phyloP scores from a whole-genome alignment of 2,888 invertebrate genomes.

The Xestobium rufovillosum region DNA sequence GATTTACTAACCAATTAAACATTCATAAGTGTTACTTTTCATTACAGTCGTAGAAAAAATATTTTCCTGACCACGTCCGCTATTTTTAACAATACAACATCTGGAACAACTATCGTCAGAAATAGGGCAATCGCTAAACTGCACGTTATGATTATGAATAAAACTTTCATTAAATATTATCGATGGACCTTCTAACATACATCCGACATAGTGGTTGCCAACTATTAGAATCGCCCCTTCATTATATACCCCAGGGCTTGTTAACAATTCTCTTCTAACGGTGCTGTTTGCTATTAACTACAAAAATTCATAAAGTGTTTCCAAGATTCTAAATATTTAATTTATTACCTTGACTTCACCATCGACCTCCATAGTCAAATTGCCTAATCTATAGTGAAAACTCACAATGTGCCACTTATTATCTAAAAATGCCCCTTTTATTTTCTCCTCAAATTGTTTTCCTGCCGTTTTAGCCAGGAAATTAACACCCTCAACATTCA shows the following conservation, averaged over 20 bases:
- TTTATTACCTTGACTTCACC: slow-evolving; percentile 52
- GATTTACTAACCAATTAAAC: too few relatives aligned
- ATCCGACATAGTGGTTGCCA: slow-evolving; percentile 75
- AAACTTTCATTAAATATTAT: slow-evolving; percentile 63
- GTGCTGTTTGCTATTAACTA: slow-evolving; percentile 72
- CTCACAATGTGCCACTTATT: slow-evolving; percentile 76
- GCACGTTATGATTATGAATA: slow-evolving; percentile 56
- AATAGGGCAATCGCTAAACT: slow-evolving; percentile 70
- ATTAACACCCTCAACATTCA: slow-evolving; percentile 43
- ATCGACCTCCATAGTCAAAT: slow-evolving; percentile 49
- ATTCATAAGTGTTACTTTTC: too few relatives aligned
- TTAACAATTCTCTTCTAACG: slow-evolving; percentile 66
- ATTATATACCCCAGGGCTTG: slow-evolving; percentile 62
- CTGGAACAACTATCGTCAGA: slow-evolving; percentile 61
- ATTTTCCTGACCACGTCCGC: too few relatives aligned
- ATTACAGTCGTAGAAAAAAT: too few relatives aligned
- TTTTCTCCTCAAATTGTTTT: slow-evolving; percentile 51
- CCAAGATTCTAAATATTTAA: slow-evolving; percentile 21
- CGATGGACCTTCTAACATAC: slow-evolving; percentile 80
- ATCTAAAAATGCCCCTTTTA: slow-evolving; percentile 63
- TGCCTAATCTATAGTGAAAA: slow-evolving; percentile 54
- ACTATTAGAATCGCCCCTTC: slow-evolving; percentile 67
- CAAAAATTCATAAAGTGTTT: too few relatives aligned
- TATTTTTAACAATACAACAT: too few relatives aligned
- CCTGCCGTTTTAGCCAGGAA: slow-evolving; percentile 45